Conservation (phyloP, 2,797 vertebrate genomes). For the Sebastes melanostomus region DNA sequence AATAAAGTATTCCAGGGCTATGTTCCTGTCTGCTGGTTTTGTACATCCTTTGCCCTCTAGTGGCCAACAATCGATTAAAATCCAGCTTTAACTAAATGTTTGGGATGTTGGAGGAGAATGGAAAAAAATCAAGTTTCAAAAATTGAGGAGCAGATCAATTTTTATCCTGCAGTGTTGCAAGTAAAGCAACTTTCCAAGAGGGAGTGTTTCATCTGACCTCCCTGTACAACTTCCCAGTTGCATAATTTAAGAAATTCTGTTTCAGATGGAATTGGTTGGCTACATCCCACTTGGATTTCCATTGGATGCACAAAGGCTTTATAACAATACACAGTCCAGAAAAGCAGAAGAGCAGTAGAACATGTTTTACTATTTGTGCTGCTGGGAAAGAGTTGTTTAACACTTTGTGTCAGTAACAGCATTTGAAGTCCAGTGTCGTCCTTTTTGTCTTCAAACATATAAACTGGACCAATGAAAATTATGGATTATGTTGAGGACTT, state of each 20-base stretch:
- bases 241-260: neutral
- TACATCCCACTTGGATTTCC: neutral
- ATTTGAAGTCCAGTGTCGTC: neutral
- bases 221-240: neutral
- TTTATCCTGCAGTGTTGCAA: neutral
- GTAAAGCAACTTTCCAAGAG: neutral
- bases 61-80: neutral
- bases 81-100: neutral
- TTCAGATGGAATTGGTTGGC: neutral
- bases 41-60: neutral
- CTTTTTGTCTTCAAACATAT: neutral
- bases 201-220: neutral
- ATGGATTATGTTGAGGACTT: neutral
- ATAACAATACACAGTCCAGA: neutral
- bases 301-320: neutral
- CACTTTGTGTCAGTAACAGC: neutral
- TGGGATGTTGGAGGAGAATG: neutral
- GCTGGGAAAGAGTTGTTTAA: neutral
- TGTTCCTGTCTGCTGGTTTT: neutral
- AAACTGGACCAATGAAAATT: neutral
- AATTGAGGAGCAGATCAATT: neutral
- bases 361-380: too few species aligned
- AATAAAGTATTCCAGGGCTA: too few species aligned
- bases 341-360: rapidly evolving
- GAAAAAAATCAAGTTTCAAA: neutral